A percentile compares a stretch with the other conserved stretches of the same genome.
Evolutionary conservation across 2,888 invertebrate species (phyloP).

Genomic region (Nudaria mundana): DNA sequence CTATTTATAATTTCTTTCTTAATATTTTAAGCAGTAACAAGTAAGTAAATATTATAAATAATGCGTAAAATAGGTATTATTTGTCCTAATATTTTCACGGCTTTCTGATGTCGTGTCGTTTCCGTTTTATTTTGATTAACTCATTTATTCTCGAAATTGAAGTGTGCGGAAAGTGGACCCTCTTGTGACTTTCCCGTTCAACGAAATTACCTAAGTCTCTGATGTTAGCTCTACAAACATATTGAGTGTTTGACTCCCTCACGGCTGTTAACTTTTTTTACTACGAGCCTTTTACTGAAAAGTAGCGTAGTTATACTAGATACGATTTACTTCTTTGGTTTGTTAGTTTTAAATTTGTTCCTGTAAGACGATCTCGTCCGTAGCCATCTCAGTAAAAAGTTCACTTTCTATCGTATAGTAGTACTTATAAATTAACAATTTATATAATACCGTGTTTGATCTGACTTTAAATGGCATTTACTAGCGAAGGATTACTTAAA

Average conservation of each 20-base stretch:
- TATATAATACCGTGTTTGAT: constrained; percentile 5
- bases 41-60: no score
- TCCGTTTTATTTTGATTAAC: constrained; percentile 50
- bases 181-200: constrained; percentile 46
- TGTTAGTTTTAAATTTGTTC: no score
- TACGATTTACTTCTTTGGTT: no score
- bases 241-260: constrained; percentile 52
- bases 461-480: constrained; percentile 4
- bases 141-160: constrained; percentile 54
- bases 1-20: no score
- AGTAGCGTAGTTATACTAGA: neutral
- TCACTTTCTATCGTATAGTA: no score
- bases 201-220: constrained; percentile 45
- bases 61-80: constrained; percentile 26
- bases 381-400: no score
- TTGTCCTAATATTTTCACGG: constrained; percentile 27
- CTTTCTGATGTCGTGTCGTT: constrained; percentile 17
- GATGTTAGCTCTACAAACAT: constrained; percentile 54
- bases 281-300: constrained; percentile 32
- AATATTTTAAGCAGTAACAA: no score
- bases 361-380: no score
- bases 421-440: neutral
- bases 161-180: constrained; percentile 46
- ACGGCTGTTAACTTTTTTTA: constrained; percentile 50
- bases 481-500: no score